phyloP scores from a whole-genome alignment of 1,140 invertebrate genomes.

The Tetramorium simillimum region DNA sequence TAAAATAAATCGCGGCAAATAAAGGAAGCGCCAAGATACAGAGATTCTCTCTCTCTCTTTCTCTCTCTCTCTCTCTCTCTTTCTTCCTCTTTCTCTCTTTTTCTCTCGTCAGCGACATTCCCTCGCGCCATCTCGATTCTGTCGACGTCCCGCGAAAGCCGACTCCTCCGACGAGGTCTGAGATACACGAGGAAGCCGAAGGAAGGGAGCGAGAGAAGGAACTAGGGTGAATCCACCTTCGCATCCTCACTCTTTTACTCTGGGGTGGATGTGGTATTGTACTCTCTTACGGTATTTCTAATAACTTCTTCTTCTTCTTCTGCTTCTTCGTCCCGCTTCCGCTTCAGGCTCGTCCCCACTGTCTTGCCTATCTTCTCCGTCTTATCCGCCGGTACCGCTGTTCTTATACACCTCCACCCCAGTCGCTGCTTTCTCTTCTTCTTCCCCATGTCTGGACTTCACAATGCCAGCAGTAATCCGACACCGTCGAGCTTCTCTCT shows the following conservation, averaged over 20 bases:
- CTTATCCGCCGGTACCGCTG: conserved; percentile 40
- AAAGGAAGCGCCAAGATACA: conserved; percentile 71
- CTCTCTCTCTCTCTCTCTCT: background rate
- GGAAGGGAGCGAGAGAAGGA: conserved; percentile 8
- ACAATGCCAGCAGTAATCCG: conserved; percentile 78
- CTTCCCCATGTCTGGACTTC: conserved; percentile 73
- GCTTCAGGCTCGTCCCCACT: conserved; percentile 14
- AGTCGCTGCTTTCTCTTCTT: conserved; percentile 50
- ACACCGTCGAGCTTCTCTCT: conserved; percentile 74
- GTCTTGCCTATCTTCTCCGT: conserved; percentile 40
- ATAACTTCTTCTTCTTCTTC: conserved; percentile 77
- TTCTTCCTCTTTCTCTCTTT: background rate
- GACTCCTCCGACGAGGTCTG: conserved; percentile 50
- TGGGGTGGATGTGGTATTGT: conserved; percentile 73
- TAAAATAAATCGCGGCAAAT: conserved; percentile 74
- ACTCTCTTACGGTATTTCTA: conserved; percentile 81
- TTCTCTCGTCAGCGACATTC: conserved; percentile 39
- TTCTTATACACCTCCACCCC: conserved; percentile 38
- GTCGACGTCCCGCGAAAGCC: conserved; percentile 58
- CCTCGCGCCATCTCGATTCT: conserved; percentile 45
- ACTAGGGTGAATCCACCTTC: conserved; percentile 61
- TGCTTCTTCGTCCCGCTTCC: conserved; percentile 25
- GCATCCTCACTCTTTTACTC: conserved; percentile 65
- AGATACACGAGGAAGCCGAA: conserved; percentile 37
- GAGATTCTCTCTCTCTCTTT: background rate